phyloP scores from a whole-genome alignment of 2,888 invertebrate genomes.

The Cyclophora punctaria region DNA sequence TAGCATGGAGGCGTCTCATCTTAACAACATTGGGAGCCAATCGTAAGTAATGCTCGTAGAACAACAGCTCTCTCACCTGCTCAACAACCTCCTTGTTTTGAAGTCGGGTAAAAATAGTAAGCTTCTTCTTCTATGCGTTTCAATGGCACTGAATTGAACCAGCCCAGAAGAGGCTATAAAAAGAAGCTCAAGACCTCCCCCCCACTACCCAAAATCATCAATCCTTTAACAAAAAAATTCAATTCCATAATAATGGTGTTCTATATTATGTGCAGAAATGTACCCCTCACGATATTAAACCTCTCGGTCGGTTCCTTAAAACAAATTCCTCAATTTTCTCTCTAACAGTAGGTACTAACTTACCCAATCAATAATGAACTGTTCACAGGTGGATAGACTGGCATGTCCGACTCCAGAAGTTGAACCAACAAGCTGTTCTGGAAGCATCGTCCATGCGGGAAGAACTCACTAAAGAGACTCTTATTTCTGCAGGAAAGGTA shows the following conservation, averaged over 20 bases:
- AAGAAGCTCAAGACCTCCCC: too few species aligned
- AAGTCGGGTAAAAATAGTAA: too few species aligned
- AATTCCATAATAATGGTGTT: background rate
- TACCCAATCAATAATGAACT: background rate
- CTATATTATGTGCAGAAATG: background rate
- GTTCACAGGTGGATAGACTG: slow-evolving; percentile 83
- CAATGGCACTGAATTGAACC: too few species aligned
- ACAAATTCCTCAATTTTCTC: background rate
- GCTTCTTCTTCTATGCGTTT: too few species aligned
- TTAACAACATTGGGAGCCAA: slow-evolving; percentile 80
- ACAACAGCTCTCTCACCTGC: background rate
- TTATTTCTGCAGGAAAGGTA: slow-evolving; percentile 85
- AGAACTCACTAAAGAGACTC: slow-evolving; percentile 88
- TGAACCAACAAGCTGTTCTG: slow-evolving; percentile 90
- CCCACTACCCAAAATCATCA: too few species aligned
- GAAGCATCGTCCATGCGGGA: slow-evolving; percentile 86
- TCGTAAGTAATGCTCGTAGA: slow-evolving; percentile 30
- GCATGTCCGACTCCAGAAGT: slow-evolving; percentile 87
- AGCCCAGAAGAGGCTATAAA: too few species aligned
- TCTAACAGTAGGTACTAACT: slow-evolving; percentile 1
- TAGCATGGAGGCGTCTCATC: slow-evolving; percentile 78
- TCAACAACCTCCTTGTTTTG: background rate
- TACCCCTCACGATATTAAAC: background rate
- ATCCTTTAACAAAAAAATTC: too few species aligned
- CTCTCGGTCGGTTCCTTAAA: background rate